Evolutionary conservation across 1,140 invertebrate species (phyloP).

Genomic region (Physella acuta): DNA sequence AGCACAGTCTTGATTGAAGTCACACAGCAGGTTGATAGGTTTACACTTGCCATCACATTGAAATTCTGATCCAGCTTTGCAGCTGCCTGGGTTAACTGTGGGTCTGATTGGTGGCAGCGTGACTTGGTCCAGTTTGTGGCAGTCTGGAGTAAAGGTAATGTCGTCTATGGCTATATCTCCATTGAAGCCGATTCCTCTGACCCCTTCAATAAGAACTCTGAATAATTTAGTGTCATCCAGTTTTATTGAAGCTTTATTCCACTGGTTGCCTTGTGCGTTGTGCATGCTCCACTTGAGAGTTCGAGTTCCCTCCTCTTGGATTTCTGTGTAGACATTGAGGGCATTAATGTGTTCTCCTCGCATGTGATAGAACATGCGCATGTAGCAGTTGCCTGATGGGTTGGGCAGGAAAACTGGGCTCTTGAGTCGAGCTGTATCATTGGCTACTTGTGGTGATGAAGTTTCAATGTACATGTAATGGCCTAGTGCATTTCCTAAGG

Average conservation of each 20-base stretch:
- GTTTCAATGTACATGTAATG: slow-evolving; percentile 65
- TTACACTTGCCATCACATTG: slow-evolving; percentile 46
- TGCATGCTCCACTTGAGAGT: slow-evolving; percentile 10
- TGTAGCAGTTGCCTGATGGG: slow-evolving; percentile 51
- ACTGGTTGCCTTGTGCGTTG: neutral
- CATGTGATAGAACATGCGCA: slow-evolving; percentile 57
- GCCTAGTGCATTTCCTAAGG: slow-evolving; percentile 66
- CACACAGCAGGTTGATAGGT: slow-evolving; percentile 60
- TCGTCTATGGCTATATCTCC: slow-evolving; percentile 46
- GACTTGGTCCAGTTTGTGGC: slow-evolving; percentile 6
- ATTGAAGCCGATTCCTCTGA: slow-evolving; percentile 25
- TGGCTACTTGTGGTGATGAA: slow-evolving; percentile 53
- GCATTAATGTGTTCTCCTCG: slow-evolving; percentile 35
- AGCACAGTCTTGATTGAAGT: slow-evolving; percentile 68
- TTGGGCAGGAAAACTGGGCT: slow-evolving; percentile 40
- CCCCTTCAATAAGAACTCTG: slow-evolving; percentile 37
- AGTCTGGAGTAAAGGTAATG: slow-evolving; percentile 26
- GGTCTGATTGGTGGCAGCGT: slow-evolving; percentile 38
- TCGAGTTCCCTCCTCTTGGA: slow-evolving; percentile 3
- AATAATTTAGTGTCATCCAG: slow-evolving; percentile 12
- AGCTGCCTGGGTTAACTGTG: slow-evolving; percentile 35
- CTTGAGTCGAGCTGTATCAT: slow-evolving; percentile 72
- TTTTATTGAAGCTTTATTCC: neutral
- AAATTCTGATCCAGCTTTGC: slow-evolving; percentile 40
- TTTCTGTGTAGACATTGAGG: slow-evolving; percentile 33